Evolutionary conservation across 2,888 invertebrate species (phyloP), one percentile per base, ranked within the genome.

Genomic region (Dione vanillae): DNA sequence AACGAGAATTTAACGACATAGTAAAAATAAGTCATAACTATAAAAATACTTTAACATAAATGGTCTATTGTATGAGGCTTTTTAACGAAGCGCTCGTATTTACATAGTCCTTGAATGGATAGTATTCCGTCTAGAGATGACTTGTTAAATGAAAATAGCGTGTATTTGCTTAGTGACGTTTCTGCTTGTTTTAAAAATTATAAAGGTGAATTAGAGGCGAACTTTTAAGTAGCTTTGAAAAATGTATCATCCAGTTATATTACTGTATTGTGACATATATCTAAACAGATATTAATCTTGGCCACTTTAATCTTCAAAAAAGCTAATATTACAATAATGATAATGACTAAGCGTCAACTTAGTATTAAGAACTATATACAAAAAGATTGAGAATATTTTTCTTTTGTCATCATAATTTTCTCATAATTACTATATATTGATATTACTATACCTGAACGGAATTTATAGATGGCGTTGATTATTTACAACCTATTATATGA

Each of bases 61-160:
- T 61, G 45, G 27, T n/a, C 43, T n/a, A 6, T 61, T 45, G 45
- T 35, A 61, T n/a, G 61, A 61, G 10, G 11, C 11, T 45, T 61
- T 61, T 45, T 61, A 35, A 61, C 35, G 61, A 61, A n/a, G n/a
- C 6, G 61, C 45, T 45, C 43, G n/a, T 61, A 45, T 61, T 61
- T 61, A 45, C 45, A 35, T 61, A 61, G 61, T 27, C 61, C 35
- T 43, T 61, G 27, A 45, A 61, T 27, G 19, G 61, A 27, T 61
- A 61, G 45, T 61, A 45, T 61, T 45, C 11, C 27, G 27, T 45
- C 45, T 61, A n/a, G 10, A 61, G 27, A 45, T 61, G 27, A 45
- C 27, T 43, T 45, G 61, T 10, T 61, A 27, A 45, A 45, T 61
- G 27, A 45, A 14, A 10, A 35, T n/a, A n/a, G 10, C 40, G 35